These are phyloP conservation scores for Aphyosemion australe DNA, from an alignment of 2,113 vertebrate genomes.

Conservation along the genomic window DNA sequence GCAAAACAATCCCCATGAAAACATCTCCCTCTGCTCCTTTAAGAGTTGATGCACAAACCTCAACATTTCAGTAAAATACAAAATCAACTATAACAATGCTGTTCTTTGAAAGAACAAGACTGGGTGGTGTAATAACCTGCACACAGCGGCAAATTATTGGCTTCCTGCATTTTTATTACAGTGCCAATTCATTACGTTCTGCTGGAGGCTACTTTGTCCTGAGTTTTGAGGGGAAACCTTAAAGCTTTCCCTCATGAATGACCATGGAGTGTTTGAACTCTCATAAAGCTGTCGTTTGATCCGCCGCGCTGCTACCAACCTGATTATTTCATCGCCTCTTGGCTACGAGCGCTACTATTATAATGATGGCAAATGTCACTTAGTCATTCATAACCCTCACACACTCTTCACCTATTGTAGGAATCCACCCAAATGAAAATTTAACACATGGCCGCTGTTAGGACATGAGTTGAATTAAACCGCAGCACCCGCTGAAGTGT, in stretches of 20 bases:
- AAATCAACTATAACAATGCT: conserved; percentile 4
- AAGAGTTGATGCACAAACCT: too few relatives aligned
- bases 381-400: conserved; percentile 43
- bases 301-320: conserved; percentile 37
- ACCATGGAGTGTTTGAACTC: conserved; percentile 29
- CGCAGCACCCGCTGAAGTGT: conserved; percentile 12
- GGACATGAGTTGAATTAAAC: conserved; percentile 39
- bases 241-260: conserved; percentile 46
- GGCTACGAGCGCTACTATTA: conserved; percentile 24
- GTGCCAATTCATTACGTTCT: conserved; percentile 35
- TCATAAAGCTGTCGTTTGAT: conserved; percentile 59
- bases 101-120: conserved; percentile 7
- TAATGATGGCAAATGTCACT: conserved; percentile 46
- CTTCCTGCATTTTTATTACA: conserved; percentile 20
- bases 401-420: conserved; percentile 27
- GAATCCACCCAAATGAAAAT: conserved; percentile 52
- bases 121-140: conserved; percentile 15
- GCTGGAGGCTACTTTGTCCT: conserved; percentile 32
- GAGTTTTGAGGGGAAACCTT: conserved; percentile 28
- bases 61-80: background rate
- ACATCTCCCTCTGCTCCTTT: too few relatives aligned
- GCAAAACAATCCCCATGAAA: too few relatives aligned
- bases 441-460: conserved; percentile 31
- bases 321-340: conserved; percentile 49
- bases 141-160: conserved; percentile 26